A percentile compares a stretch with the other conserved stretches of the same genome.
These are phyloP conservation scores for Scophthalmus maximus DNA, from an alignment of 2,113 vertebrate genomes.

Conservation along the genomic window DNA sequence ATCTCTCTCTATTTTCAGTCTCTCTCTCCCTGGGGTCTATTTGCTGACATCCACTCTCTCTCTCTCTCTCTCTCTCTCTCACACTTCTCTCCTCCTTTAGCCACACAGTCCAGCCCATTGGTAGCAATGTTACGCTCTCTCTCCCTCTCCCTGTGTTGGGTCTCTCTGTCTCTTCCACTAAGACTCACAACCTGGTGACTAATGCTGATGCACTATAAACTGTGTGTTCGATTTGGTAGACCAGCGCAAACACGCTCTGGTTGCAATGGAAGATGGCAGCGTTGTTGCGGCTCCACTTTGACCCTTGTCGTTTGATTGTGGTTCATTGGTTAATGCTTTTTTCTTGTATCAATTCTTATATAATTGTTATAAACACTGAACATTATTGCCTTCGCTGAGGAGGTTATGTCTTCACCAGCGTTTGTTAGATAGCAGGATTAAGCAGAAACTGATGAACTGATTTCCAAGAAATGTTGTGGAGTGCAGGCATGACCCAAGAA, in stretches of 20 bases:
- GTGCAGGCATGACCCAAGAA: too few relatives aligned
- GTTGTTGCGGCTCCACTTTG: too few relatives aligned
- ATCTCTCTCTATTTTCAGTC: slow-evolving; percentile 32
- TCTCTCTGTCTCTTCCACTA: slow-evolving; percentile 65
- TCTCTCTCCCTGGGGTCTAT: slow-evolving; percentile 57
- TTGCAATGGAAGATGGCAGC: too few relatives aligned
- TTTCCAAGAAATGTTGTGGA: too few relatives aligned
- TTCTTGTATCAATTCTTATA: too few relatives aligned
- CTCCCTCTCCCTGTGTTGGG: slow-evolving; percentile 28
- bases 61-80: slow-evolving; percentile 48
- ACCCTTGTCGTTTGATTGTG: background rate
- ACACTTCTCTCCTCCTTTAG: background rate
- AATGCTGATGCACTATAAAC: slow-evolving; percentile 19
- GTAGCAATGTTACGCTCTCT: slow-evolving; percentile 23
- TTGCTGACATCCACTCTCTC: slow-evolving; percentile 61
- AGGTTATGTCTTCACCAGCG: too few relatives aligned
- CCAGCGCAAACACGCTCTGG: background rate
- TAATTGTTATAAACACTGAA: too few relatives aligned
- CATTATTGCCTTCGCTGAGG: too few relatives aligned
- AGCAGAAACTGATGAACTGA: too few relatives aligned
- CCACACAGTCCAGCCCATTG: background rate
- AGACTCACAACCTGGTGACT: slow-evolving; percentile 57
- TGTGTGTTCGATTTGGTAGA: background rate
- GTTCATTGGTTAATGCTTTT: background rate
- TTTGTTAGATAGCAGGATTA: too few relatives aligned